Evolutionary conservation across 2,888 invertebrate species (phyloP), one percentile per base, ranked within the genome.

Genomic region (Pachliopta kotzebuea): DNA sequence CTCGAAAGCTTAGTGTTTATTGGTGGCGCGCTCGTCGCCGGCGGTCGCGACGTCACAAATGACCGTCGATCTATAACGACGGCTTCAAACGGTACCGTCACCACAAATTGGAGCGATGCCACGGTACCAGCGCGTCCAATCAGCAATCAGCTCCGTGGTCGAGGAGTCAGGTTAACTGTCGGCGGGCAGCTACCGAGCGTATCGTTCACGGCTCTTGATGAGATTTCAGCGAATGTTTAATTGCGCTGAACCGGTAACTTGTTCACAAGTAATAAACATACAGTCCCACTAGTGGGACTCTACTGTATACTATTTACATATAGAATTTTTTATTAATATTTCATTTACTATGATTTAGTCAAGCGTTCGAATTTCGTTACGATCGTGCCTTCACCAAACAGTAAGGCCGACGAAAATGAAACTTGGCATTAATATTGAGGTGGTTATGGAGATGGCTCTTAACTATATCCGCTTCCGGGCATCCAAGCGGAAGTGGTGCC

Each of bases 41-140:
- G 64, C 60, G 64, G 64, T n/a, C 64, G 60, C 60, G 63, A 63
- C 59, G 64, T 64, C 64, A 52, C 59, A 49, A 49, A 20, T 20
- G 20, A 49, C 9, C n/a, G 18, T 49, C 18, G 45, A 24, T 56
- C 52, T 29, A 23, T 56, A 37, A n/a, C 62, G 62, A 56, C 50
- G 20, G 55, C 21, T 31, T 11, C 50, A 62, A 62, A 56, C 52
- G 62, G 56, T 18, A 49, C 20, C 62, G n/a, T 29, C 54, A 31
- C 29, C 31, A 56, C 55, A 60, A 56, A 60, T 56, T 62, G 56
- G 56, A 24, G n/a, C 56, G 52, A 64, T 64, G 60, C 60, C 37
- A 64, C 52, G 64, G 56, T 42, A 42, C 56, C 23, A 56, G 58
- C 63, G 63, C 56, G 56, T 56, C 63, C 31, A 63, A 63, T 63